Base-by-base conservation (phyloP, 2,888 invertebrate species). In the Acanthacorydalis orientalis region DNA sequence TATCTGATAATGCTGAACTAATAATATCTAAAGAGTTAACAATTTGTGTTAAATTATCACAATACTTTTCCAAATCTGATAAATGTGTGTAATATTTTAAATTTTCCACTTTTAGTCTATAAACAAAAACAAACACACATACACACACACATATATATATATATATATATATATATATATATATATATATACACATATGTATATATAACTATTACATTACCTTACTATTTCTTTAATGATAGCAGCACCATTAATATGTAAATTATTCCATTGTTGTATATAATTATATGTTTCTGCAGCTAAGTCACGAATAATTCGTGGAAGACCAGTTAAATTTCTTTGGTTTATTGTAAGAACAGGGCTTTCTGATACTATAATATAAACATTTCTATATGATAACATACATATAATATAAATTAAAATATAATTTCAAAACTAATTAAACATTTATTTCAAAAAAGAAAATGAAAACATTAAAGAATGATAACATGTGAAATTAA, bases 301-400 rank as follows among this genome's bases (percentile, higher is more conserved):
- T 46, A 69, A 63, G 60, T 78, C 77, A 52, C 72, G 65, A 31
- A 73, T 62, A 47, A 72, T 67, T 49, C 77, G 61, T 11, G 69
- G 67, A 49, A 64, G 60, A 9, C 77, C 78, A 4, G 76, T 77
- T 51, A 77, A 59, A 57, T 75, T 76, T 54, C 60, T 69, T 48
- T 59, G 59, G 48, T 65, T 63, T 2, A 60, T 56, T 39, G 60
- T 59, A 46, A 57, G 53, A 15, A 59, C 61, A 4, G 67, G 67
- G 54, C 67, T 68, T 48, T 60, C 59, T 33, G 56, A 57, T 47
- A 68, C 68, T 68, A 51, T 44, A 60, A 61, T 39, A 10, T 12
- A 12, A 34, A 16, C 31, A 37, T 35, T 15, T 23, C 8, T 14
- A 31, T 23, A 12, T 35, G 10, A 23, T 4, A 4, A 23, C 6